Evolutionary conservation across 1,140 invertebrate genomes (phyloP), one percentile per base, ranked within the genome.

Genomic region (Tigriopus japonicus): DNA sequence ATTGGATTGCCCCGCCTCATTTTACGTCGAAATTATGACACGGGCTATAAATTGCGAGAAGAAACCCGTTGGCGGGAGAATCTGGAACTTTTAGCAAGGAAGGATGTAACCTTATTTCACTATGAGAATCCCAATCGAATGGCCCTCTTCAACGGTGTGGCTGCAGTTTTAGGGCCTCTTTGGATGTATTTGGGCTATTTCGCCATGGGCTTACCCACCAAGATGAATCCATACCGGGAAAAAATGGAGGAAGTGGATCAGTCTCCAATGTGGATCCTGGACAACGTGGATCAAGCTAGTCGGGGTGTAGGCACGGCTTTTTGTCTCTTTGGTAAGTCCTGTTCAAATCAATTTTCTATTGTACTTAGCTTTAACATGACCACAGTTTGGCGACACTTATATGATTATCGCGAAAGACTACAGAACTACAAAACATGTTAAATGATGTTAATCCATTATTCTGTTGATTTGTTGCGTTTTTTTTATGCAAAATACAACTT

Each of bases 111-210:
- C 15, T 41, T 58, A 13, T 58, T 58, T 23, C 35, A 42, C 15
- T 58, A 40, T 15, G 55, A 58, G 28, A 41, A 58, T 23, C 55
- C 55, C n/a, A 49, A 3, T 40, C 24, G 41, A 9, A 58, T 58
- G 15, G 17, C 15, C 40, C 40, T 40, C 2, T 35, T 19, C 13
- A 58, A 40, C 40, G 12, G 35, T 7, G 24, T 43, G 55, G 55
- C 55, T 43, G 40, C 28, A 5, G 15, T 19, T 6, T 12, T 23
- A 15, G 14, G 35, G 14, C 55, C 55, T 5, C 24, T 58, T 7
- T 58, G 55, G 55, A 15, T 15, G 15, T 58, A 58, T 43, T 19
- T 58, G n/a, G 55, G 55, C 7, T 58, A 51, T 6, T 41, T 42
- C 17, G 55, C 55, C 14, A 6, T 5, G 2, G 21, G 21, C 13